These are phyloP conservation scores for Hyles vespertilio DNA, from an alignment of 1,140 invertebrate species.

Conservation along the genomic window DNA sequence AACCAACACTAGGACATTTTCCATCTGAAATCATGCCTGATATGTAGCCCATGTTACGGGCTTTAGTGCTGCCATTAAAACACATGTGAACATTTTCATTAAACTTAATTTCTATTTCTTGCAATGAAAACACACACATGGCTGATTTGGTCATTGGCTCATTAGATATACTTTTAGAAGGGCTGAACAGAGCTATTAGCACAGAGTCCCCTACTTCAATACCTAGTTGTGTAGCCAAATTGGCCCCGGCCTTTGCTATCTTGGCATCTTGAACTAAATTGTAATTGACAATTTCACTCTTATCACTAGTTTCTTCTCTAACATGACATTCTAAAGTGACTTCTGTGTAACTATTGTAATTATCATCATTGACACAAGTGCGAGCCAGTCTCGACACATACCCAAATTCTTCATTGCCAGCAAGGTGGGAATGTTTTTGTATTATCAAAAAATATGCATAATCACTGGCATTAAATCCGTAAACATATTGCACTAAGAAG, in stretches of 20 bases:
- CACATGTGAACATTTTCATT: constrained; percentile 98
- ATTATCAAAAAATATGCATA: constrained; percentile 97
- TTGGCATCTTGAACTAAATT: constrained; percentile 95
- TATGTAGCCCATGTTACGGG: constrained; percentile 94
- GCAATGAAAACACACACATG: constrained; percentile 89
- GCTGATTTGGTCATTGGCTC: constrained; percentile 87
- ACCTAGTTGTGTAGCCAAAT: constrained; percentile 86
- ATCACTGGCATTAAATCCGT: constrained; percentile 95
- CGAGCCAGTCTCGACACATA: constrained; percentile 93
- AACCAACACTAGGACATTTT: constrained; percentile 89
- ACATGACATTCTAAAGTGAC: constrained; percentile 91
- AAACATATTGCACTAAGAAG: constrained; percentile 95
- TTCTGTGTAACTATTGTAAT: constrained; percentile 97
- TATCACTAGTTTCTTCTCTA: constrained; percentile 62
- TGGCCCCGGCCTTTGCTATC: constrained; percentile 86
- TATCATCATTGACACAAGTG: constrained; percentile 94
- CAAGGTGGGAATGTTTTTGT: constrained; percentile 93
- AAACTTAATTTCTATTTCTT: constrained; percentile 94
- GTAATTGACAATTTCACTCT: constrained; percentile 79
- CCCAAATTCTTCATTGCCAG: constrained; percentile 90
- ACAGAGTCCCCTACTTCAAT: constrained; percentile 86
- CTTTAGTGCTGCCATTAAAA: constrained; percentile 94
- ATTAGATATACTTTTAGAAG: constrained; percentile 88
- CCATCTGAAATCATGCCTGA: constrained; percentile 93
- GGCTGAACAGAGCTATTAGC: constrained; percentile 90